A percentile compares a stretch with the other conserved stretches of the same genome.
Evolutionary conservation across 2,888 invertebrate genomes (phyloP).

Genomic region (Scaptodrosophila latifasciaeformis): DNA sequence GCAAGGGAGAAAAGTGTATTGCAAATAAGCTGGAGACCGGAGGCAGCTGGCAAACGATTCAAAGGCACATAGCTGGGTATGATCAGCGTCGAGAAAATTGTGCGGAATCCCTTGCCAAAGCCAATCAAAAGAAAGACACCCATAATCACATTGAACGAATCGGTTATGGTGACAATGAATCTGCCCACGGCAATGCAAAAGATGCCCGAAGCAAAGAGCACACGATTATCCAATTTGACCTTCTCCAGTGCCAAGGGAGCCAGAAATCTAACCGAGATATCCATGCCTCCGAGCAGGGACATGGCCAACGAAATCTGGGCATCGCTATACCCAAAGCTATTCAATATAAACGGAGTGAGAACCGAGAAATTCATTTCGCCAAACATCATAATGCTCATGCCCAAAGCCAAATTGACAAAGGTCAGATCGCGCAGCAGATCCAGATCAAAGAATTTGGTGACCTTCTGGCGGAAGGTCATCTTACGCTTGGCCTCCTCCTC

Average conservation of each 20-base stretch:
- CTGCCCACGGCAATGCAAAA: constrained; percentile 75
- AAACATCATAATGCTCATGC: constrained; percentile 83
- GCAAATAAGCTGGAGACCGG: constrained; percentile 81
- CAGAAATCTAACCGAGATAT: constrained; percentile 80
- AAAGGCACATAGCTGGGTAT: constrained; percentile 84
- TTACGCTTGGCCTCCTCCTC: constrained; percentile 67
- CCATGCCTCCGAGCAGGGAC: constrained; percentile 82
- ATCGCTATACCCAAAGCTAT: constrained; percentile 79
- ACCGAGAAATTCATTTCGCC: constrained; percentile 85
- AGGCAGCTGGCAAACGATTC: constrained; percentile 82
- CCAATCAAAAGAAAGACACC: constrained; percentile 80
- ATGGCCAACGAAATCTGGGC: constrained; percentile 80
- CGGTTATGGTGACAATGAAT: constrained; percentile 74
- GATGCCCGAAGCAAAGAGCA: constrained; percentile 82
- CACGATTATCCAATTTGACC: constrained; percentile 82
- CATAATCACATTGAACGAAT: constrained; percentile 77
- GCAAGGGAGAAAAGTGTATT: constrained; percentile 80
- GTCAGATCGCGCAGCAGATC: constrained; percentile 81
- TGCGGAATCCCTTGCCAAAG: constrained; percentile 82
- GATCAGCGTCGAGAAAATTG: constrained; percentile 84
- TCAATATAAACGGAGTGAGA: constrained; percentile 82
- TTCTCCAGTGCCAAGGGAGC: constrained; percentile 82
- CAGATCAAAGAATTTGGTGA: constrained; percentile 82
- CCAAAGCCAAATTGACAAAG: constrained; percentile 82
- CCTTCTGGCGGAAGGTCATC: constrained; percentile 77